A percentile compares a stretch with the other conserved stretches of the same genome.
phyloP scores from a whole-genome alignment of 1,140 invertebrate species.

The Nilaparvata lugens region DNA sequence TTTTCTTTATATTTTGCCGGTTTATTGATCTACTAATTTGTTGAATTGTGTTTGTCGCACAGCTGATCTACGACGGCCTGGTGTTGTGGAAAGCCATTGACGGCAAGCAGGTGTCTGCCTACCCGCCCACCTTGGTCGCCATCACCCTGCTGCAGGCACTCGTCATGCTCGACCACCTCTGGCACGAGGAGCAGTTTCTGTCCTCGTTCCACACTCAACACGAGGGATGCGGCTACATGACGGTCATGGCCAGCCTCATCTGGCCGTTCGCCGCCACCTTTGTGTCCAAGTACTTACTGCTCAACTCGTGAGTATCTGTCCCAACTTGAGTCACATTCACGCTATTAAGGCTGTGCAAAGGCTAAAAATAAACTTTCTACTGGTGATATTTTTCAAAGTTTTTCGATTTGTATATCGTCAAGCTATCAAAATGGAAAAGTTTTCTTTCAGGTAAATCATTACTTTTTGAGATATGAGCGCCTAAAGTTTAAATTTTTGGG shows the following conservation, averaged over 20 bases:
- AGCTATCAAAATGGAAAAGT: no score
- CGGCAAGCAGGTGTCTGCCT: conserved; percentile 24
- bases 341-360: no score
- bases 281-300: conserved; percentile 43
- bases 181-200: conserved; percentile 50
- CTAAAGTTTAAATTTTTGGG: no score
- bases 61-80: conserved; percentile 35
- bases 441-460: no score
- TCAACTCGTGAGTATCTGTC: conserved; percentile 36
- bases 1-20: no score
- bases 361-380: no score
- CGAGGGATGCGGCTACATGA: conserved; percentile 61
- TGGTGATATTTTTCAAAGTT: no score
- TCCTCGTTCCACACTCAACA: conserved; percentile 58
- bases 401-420: no score
- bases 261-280: conserved; percentile 51
- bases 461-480: no score
- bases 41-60: no score
- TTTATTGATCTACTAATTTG: no score
- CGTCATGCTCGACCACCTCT: conserved; percentile 49
- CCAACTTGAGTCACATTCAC: no score
- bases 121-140: conserved; percentile 39
- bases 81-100: conserved; percentile 36
- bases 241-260: conserved; percentile 47
- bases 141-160: conserved; percentile 44